These are phyloP conservation scores for Ectemnius cavifrons DNA, from an alignment of 2,888 invertebrate species.

Conservation along the genomic window DNA sequence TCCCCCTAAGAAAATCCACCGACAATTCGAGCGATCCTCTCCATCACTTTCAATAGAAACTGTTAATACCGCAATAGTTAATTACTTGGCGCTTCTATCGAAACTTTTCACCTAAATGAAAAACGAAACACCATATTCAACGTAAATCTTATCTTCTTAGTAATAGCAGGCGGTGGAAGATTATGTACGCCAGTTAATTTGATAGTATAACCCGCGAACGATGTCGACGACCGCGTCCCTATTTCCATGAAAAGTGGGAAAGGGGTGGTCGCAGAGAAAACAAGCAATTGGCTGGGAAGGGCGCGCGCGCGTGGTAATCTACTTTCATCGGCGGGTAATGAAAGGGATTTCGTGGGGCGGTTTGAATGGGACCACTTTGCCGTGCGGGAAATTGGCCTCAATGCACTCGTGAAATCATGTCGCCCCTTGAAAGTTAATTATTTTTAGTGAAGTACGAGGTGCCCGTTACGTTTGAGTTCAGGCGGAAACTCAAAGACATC, in stretches of 20 bases:
- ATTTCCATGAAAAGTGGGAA: neutral
- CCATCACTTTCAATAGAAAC: too few species aligned
- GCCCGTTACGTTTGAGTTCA: conserved; percentile 82
- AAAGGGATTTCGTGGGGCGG: neutral
- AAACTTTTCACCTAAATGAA: too few species aligned
- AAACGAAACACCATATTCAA: too few species aligned
- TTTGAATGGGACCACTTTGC: conserved; percentile 3
- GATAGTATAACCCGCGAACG: too few species aligned
- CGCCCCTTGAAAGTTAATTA: neutral
- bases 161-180: too few species aligned
- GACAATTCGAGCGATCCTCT: too few species aligned
- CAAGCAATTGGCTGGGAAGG: neutral
- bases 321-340: neutral
- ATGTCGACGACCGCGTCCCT: too few species aligned
- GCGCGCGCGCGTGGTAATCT: neutral
- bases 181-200: too few species aligned
- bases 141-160: too few species aligned
- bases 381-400: neutral
- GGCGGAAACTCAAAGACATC: conserved; percentile 81
- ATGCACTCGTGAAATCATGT: conserved; percentile 15
- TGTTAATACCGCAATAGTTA: too few species aligned
- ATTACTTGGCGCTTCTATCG: too few species aligned
- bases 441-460: conserved; percentile 85
- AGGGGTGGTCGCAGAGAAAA: neutral
- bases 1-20: too few species aligned